Evolutionary conservation across 2,888 invertebrate genomes (phyloP).

Genomic region (Norana najaformis): DNA sequence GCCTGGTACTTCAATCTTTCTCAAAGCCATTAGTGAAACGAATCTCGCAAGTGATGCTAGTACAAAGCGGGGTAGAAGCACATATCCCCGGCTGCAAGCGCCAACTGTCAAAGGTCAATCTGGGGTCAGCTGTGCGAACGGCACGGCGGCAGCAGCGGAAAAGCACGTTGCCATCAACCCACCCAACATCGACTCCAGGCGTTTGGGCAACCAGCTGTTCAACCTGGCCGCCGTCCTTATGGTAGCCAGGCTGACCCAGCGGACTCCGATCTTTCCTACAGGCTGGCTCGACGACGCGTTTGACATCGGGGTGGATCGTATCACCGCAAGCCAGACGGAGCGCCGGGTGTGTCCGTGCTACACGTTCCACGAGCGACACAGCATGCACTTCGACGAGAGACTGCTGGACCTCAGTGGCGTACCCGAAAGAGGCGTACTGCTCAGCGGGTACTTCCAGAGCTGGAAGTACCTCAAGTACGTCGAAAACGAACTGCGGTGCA

Average conservation of each 20-base stretch:
- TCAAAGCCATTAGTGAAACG: background rate
- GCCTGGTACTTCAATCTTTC: no score
- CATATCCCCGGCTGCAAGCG: background rate
- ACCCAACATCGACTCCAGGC: background rate
- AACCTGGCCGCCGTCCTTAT: background rate
- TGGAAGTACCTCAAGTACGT: background rate
- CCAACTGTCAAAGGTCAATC: background rate
- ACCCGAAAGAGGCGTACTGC: background rate
- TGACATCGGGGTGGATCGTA: background rate
- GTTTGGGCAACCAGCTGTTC: slow-evolving; percentile 27
- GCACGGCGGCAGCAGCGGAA: background rate
- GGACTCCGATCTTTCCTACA: background rate
- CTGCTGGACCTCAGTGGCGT: background rate
- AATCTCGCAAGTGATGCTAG: background rate
- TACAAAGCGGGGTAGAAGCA: background rate
- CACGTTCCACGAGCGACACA: background rate
- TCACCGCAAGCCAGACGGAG: background rate
- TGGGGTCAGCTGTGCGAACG: background rate
- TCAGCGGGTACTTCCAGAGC: slow-evolving; percentile 23
- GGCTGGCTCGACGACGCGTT: slow-evolving; percentile 22
- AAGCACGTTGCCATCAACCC: background rate
- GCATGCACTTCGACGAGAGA: slow-evolving; percentile 4
- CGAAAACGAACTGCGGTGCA: slow-evolving; percentile 9
- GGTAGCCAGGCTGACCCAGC: background rate
- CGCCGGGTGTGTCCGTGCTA: background rate